Evolutionary conservation across 2,113 vertebrate species (phyloP).

Genomic region (Smithornis capensis): DNA sequence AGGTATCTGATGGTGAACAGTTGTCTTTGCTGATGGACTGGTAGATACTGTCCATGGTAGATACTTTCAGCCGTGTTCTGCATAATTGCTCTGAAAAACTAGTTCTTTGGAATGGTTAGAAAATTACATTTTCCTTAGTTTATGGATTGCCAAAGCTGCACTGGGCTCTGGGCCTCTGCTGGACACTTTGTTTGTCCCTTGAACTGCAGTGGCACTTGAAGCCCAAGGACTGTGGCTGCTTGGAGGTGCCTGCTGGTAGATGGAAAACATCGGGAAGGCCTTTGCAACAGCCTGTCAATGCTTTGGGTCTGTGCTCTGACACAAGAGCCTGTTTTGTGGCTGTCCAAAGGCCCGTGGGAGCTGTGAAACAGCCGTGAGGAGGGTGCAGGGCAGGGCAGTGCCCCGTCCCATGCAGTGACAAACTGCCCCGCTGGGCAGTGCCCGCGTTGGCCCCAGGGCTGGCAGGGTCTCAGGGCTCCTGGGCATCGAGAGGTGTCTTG

Average conservation of each 20-base stretch:
- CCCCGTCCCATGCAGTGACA: not conserved
- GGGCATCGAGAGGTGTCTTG: not conserved
- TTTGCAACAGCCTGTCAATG: not conserved
- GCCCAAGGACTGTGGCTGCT: not conserved
- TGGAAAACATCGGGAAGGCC: not conserved
- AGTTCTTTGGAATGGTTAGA: not conserved
- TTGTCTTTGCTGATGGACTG: not conserved
- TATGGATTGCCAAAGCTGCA: not conserved
- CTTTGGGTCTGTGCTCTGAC: not conserved
- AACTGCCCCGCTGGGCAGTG: not conserved
- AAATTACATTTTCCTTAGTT: not conserved
- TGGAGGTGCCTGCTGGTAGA: not conserved
- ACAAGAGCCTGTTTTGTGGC: not conserved
- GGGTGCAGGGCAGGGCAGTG: not conserved
- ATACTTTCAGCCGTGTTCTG: not conserved
- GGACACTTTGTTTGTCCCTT: not conserved
- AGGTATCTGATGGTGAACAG: not conserved
- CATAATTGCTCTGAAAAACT: not conserved
- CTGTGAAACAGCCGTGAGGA: not conserved
- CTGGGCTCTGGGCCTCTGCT: not conserved
- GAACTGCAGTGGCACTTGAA: not conserved
- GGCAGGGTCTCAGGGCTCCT: no score
- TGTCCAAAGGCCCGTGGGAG: not conserved
- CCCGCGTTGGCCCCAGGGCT: not conserved
- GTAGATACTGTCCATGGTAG: not conserved